Base-by-base conservation (phyloP, 2,113 vertebrate genomes). In the Cricetomys ansorgei region DNA sequence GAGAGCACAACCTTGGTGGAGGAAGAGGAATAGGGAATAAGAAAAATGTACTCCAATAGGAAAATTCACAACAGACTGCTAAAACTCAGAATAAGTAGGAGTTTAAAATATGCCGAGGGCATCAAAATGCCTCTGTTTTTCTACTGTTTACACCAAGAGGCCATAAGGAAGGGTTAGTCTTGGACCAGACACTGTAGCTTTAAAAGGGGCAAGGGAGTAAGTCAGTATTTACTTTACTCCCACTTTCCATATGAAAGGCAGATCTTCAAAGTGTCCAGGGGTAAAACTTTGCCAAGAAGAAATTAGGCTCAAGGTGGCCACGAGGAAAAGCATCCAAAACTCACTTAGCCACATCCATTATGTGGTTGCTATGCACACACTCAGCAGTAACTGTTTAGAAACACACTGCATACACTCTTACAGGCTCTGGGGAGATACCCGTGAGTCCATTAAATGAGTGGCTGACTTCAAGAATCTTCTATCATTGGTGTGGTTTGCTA, bases 191-290 rank as follows among this genome's bases (percentile, higher is more conserved):
- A 27, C 1, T 83, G 13, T 89, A 34, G 45, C 25, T 31, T 77
- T 77, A 57, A 96, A 89, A 91, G 21, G 27, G 37, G 27, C 94
- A 88, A 85, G 34, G 89, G 7, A 88, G 67, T 23, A 95, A 89
- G 48, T 16, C 65, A 55, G 37, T 1, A 0, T 95, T 95, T 95
- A 91, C 65, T 92, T 91, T 57, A 70, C 34, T 91, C 86, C 55
- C 59, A 62, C 77, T 93, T 97, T 96, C 62, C 89, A 89, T 69
- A 75, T 73, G 83, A 95, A 94, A 95, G 92, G 45, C 77, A 89
- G 31, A 27, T 69, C 83, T 95, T 95, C 72, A 96, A 94, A 96
- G 53, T 19, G 15, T 43, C 69, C 15, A 29, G 13, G 45, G 2
- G 6, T 70, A 77, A 91, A 45, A 94, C 55, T 89, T 55, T 27